phyloP scores from a whole-genome alignment of 2,888 invertebrate species.

The Xanthorhoe spadicearia region DNA sequence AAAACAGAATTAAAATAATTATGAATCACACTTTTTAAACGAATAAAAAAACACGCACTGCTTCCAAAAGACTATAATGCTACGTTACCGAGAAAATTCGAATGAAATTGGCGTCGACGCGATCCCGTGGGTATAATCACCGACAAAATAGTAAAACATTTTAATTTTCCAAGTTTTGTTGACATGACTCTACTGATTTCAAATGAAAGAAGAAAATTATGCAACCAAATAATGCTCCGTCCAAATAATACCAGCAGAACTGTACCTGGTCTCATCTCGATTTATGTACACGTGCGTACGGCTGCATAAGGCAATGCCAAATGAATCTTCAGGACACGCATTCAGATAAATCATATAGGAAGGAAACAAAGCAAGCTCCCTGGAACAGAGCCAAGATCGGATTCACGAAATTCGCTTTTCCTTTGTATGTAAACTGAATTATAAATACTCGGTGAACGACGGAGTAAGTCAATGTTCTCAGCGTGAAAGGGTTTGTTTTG shows the following conservation, averaged over 20 bases:
- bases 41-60: constrained; percentile 29
- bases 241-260: not conserved
- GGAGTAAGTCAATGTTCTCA: constrained; percentile 61
- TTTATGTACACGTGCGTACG: constrained; percentile 32
- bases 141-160: constrained; percentile 7
- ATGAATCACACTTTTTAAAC: constrained; percentile 35
- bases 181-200: not conserved
- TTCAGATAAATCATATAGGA: constrained; percentile 61
- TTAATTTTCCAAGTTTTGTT: not conserved
- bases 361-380: constrained; percentile 68
- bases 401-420: constrained; percentile 56
- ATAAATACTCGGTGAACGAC: constrained; percentile 56
- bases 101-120: constrained; percentile 15
- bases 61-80: constrained; percentile 11
- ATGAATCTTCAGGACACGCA: constrained; percentile 37
- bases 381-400: constrained; percentile 66
- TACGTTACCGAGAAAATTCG: constrained; percentile 16
- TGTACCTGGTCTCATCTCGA: constrained; percentile 35
- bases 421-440: constrained; percentile 67
- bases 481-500: constrained; percentile 47
- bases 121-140: constrained; percentile 7
- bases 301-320: constrained; percentile 44
- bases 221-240: not conserved
- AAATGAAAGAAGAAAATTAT: not conserved
- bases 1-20: constrained; percentile 34